These are phyloP conservation scores for Pedionomus torquatus DNA, from an alignment of 2,113 vertebrate genomes.

Conservation along the genomic window DNA sequence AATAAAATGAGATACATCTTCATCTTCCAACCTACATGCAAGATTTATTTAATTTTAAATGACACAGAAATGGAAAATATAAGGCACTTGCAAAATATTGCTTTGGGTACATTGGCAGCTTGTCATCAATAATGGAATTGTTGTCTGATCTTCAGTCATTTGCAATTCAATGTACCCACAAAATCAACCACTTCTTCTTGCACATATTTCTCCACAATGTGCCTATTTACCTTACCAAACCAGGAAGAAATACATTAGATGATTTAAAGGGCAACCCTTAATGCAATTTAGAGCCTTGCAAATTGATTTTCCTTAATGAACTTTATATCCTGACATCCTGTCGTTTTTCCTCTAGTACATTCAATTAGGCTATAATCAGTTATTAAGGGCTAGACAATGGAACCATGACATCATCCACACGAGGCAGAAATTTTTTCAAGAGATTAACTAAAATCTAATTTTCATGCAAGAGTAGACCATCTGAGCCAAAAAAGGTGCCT, in stretches of 20 bases:
- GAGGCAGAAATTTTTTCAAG: slow-evolving; percentile 10
- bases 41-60: slow-evolving; percentile 26
- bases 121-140: slow-evolving; percentile 50
- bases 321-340: slow-evolving; percentile 67
- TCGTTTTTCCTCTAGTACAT: slow-evolving; percentile 34
- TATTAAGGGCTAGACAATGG: slow-evolving; percentile 61
- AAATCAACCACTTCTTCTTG: slow-evolving; percentile 23
- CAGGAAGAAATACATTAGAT: slow-evolving; percentile 39
- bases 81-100: slow-evolving; percentile 4
- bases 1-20: neutral
- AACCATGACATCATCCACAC: slow-evolving; percentile 58
- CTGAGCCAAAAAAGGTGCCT: slow-evolving; percentile 42
- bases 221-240: slow-evolving; percentile 48
- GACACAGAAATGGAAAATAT: neutral
- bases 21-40: neutral
- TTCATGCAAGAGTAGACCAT: slow-evolving; percentile 14
- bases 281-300: slow-evolving; percentile 62
- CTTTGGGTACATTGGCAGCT: slow-evolving; percentile 15
- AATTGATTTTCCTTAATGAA: slow-evolving; percentile 70
- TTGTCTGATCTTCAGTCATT: slow-evolving; percentile 53
- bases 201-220: slow-evolving; percentile 37
- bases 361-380: slow-evolving; percentile 53
- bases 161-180: slow-evolving; percentile 48
- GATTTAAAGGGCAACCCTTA: slow-evolving; percentile 60
- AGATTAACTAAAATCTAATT: slow-evolving; percentile 70